Conservation (phyloP, 2,888 invertebrate genomes). For the Oscheius myriophilus region DNA sequence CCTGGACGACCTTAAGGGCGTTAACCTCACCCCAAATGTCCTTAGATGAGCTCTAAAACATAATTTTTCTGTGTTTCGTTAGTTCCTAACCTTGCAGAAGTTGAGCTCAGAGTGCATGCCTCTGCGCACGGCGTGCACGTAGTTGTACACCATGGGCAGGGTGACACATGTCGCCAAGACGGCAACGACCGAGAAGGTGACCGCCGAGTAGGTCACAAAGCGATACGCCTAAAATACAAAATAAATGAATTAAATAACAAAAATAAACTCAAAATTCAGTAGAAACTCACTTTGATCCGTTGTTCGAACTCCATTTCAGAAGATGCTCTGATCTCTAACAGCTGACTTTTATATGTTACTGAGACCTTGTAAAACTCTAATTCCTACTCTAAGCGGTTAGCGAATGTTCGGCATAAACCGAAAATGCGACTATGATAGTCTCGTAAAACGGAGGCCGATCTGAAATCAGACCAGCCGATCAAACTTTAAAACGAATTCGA, state of each 20-base stretch:
- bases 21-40: conserved; percentile 4
- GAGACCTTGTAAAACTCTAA: no score
- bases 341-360: no score
- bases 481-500: no score
- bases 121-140: not conserved
- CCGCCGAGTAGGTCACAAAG: conserved; percentile 2
- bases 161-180: conserved; percentile 1
- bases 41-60: conserved; percentile 7
- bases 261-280: not conserved
- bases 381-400: no score
- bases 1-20: not conserved
- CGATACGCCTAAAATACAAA: conserved; percentile 9
- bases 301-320: conserved; percentile 6
- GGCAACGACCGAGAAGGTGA: conserved; percentile 16
- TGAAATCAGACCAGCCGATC: no score
- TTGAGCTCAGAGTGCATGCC: conserved; percentile 6
- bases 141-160: conserved; percentile 23
- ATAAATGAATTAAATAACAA: no score
- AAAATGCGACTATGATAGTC: no score
- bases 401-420: no score
- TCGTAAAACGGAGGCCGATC: no score
- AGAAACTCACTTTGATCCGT: conserved; percentile 13
- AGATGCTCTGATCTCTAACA: no score
- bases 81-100: conserved; percentile 3
- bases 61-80: not conserved